These are phyloP conservation scores for Elaeidobius kamerunicus DNA, from an alignment of 2,888 invertebrate species.

Conservation along the genomic window DNA sequence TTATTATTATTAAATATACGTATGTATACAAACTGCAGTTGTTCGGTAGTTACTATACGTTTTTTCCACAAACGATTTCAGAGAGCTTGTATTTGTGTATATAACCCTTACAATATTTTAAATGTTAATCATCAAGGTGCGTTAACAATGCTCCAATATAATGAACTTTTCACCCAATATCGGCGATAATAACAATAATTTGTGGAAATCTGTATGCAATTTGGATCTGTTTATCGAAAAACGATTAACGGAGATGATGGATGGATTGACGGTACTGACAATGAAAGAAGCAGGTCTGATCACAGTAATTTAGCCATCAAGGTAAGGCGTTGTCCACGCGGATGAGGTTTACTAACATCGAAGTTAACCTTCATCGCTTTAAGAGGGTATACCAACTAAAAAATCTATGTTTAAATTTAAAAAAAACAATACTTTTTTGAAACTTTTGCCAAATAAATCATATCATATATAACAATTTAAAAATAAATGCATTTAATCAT, in stretches of 20 bases:
- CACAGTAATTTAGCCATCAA: slow-evolving; percentile 26
- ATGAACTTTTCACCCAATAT: slow-evolving; percentile 23
- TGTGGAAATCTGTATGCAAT: slow-evolving; percentile 17
- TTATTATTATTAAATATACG: no score
- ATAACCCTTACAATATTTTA: no score
- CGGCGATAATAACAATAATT: slow-evolving; percentile 19
- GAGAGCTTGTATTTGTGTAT: no score
- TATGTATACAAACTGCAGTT: no score
- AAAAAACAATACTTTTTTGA: not conserved
- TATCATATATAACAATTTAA: no score
- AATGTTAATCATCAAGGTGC: not conserved
- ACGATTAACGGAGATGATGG: slow-evolving; percentile 23
- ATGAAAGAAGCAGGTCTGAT: slow-evolving; percentile 41
- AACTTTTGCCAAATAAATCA: no score
- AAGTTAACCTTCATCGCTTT: not conserved
- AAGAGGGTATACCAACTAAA: not conserved
- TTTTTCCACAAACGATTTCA: no score
- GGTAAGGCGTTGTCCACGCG: slow-evolving; percentile 12
- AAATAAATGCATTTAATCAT: no score
- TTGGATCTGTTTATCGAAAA: slow-evolving; percentile 23
- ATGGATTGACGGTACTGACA: slow-evolving; percentile 34
- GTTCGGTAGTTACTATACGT: no score
- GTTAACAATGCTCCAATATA: not conserved
- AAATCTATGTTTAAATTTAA: not conserved
- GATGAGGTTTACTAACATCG: not conserved